Evolutionary conservation across 2,797 vertebrate genomes (phyloP).

Genomic region (Hydrophis major): DNA sequence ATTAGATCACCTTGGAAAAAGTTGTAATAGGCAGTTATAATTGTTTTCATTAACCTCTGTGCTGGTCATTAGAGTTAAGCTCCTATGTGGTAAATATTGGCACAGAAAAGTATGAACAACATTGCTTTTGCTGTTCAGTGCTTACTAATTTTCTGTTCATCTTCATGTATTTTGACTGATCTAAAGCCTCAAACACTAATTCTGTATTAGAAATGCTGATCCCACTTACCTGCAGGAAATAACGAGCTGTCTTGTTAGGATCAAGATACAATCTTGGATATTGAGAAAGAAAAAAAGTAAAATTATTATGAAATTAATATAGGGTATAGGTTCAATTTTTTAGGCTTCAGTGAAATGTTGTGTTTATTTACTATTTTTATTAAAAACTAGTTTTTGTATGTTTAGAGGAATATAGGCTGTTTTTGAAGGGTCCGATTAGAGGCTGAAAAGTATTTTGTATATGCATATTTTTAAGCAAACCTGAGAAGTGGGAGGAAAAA

Average conservation of each 20-base stretch:
- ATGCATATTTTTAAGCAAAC: neutral
- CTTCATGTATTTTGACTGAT: neutral
- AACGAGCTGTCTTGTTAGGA: neutral
- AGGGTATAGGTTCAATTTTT: neutral
- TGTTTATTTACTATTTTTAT: neutral
- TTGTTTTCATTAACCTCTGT: neutral
- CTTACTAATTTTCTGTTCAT: neutral
- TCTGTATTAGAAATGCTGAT: neutral
- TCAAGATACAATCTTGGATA: neutral
- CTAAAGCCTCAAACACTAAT: neutral
- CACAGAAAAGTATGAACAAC: neutral
- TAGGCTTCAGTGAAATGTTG: neutral
- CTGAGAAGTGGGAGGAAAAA: neutral
- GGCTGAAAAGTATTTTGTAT: neutral
- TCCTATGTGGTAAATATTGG: neutral
- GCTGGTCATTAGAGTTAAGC: neutral
- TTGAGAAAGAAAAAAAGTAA: neutral
- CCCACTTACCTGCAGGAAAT: neutral
- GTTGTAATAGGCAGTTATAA: neutral
- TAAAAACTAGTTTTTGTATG: neutral
- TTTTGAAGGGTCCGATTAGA: neutral
- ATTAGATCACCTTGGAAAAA: neutral
- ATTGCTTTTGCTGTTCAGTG: neutral
- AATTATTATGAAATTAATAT: neutral
- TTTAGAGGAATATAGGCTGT: neutral